A percentile compares a stretch with the other conserved stretches of the same genome.
Evolutionary conservation across 2,113 vertebrate genomes (phyloP).

Genomic region (Strigops habroptila): DNA sequence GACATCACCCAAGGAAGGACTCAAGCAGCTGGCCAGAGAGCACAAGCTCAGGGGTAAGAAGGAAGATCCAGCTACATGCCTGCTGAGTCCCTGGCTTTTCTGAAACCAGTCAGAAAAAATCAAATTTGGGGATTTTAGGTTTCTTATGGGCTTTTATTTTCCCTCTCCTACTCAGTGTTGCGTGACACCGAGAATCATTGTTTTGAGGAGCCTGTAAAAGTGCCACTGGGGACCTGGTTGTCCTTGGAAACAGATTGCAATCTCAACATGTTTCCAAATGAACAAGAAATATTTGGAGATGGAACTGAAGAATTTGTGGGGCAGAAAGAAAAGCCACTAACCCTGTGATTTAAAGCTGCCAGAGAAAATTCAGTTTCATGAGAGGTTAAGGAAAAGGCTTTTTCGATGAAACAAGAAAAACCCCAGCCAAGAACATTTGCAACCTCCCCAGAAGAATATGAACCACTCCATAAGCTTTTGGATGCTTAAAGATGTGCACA

Average conservation of each 20-base stretch:
- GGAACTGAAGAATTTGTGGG: background rate
- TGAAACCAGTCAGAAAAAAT: background rate
- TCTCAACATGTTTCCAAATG: constrained; percentile 1
- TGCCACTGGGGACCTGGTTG: background rate
- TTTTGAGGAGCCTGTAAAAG: background rate
- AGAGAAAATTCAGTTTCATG: background rate
- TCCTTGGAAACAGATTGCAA: constrained; percentile 19
- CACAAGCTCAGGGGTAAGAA: background rate
- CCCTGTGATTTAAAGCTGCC: background rate
- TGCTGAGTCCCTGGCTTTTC: background rate
- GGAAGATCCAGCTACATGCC: background rate
- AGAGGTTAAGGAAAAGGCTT: background rate
- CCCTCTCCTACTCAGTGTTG: background rate
- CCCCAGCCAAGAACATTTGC: background rate
- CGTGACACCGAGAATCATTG: background rate
- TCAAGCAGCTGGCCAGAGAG: background rate
- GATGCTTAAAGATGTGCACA: constrained; percentile 1
- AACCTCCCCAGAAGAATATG: background rate
- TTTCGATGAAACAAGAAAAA: background rate
- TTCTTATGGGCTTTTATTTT: background rate
- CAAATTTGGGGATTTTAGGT: background rate
- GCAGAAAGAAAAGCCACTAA: background rate
- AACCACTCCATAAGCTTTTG: background rate
- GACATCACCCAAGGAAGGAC: background rate
- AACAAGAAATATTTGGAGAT: constrained; percentile 22